phyloP scores from a whole-genome alignment of 2,113 vertebrate species.

The Aspiorhynchus laticeps region DNA sequence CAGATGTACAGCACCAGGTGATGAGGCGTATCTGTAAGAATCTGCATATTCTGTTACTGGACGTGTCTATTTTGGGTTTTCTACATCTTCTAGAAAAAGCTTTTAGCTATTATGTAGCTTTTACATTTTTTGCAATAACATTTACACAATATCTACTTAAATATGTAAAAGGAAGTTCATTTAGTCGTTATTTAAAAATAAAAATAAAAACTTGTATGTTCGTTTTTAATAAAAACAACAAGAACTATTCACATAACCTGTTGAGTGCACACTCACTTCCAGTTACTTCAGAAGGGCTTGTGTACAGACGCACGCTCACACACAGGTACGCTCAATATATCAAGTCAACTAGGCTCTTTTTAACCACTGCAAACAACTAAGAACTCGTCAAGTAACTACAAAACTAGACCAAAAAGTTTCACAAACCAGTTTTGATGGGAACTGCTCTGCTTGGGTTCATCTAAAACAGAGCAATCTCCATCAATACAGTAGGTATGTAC shows the following conservation, averaged over 20 bases:
- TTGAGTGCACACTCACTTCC: slow-evolving; percentile 32
- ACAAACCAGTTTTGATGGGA: slow-evolving; percentile 9
- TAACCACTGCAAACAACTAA: slow-evolving; percentile 25
- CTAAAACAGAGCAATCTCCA: background rate
- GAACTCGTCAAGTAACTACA: slow-evolving; percentile 11
- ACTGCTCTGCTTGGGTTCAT: background rate
- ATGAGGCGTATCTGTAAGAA: slow-evolving; percentile 15
- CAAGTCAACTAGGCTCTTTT: slow-evolving; percentile 22
- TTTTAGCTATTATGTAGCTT: background rate
- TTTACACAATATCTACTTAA: slow-evolving; percentile 38
- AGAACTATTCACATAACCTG: slow-evolving; percentile 48
- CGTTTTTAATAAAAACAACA: slow-evolving; percentile 59
- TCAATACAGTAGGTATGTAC: slow-evolving; percentile 20
- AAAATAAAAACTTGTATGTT: slow-evolving; percentile 33
- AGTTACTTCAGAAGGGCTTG: slow-evolving; percentile 43
- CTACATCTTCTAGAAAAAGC: slow-evolving; percentile 13
- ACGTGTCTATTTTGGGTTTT: background rate
- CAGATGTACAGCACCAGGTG: slow-evolving; percentile 45
- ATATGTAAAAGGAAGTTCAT: background rate
- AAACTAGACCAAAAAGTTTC: background rate
- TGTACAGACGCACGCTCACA: slow-evolving; percentile 1
- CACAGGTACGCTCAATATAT: slow-evolving; percentile 2
- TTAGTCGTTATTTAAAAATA: background rate
- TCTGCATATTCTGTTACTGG: slow-evolving; percentile 39
- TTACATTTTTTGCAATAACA: slow-evolving; percentile 16